These are phyloP conservation scores for Threskiornis aethiopicus DNA, from an alignment of 2,797 vertebrate species.

Conservation along the genomic window DNA sequence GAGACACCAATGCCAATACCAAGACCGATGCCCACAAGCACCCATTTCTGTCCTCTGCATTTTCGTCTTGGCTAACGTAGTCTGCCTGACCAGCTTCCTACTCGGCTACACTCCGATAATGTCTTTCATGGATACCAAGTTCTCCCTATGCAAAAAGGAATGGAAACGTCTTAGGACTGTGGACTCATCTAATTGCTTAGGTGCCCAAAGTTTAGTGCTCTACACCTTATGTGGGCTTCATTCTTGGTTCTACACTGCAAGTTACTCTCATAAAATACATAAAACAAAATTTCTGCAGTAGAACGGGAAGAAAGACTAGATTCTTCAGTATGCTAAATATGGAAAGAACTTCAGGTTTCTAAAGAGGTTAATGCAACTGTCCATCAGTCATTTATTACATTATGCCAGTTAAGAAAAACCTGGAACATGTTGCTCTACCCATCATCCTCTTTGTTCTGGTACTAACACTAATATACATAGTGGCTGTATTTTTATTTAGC, in stretches of 20 bases:
- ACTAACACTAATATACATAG: not conserved
- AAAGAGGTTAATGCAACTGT: not conserved
- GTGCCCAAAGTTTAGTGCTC: not conserved
- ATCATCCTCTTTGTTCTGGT: not conserved
- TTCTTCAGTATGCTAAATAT: not conserved
- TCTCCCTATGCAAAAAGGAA: not conserved
- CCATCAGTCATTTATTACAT: not conserved
- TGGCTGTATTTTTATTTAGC: not conserved
- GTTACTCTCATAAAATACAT: not conserved
- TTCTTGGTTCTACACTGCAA: not conserved
- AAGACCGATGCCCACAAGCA: not conserved
- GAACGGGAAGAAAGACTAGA: not conserved
- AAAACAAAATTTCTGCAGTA: not conserved
- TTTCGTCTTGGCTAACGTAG: not conserved
- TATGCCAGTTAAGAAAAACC: not conserved
- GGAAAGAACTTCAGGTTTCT: not conserved
- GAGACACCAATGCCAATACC: not conserved
- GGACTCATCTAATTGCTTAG: not conserved
- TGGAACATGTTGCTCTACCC: not conserved
- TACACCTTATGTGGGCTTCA: not conserved
- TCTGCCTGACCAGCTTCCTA: not conserved
- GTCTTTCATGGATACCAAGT: not conserved
- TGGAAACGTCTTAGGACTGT: not conserved
- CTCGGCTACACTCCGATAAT: not conserved
- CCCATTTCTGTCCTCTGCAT: not conserved